phyloP scores from a whole-genome alignment of 2,113 vertebrate species.

The Galeopterus variegatus region DNA sequence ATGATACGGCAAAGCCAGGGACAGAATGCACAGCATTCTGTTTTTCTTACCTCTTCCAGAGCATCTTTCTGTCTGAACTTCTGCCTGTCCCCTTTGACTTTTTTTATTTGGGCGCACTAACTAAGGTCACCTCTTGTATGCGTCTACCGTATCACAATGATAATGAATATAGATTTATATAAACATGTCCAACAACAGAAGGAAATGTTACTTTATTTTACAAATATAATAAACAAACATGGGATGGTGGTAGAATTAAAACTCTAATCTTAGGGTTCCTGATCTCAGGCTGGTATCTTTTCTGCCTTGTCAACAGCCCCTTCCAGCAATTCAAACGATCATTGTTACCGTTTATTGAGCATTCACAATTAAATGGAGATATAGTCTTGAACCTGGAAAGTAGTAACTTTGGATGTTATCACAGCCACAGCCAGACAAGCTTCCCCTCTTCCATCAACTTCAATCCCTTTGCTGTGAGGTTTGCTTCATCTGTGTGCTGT shows the following conservation, averaged over 20 bases:
- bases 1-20: neutral
- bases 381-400: neutral
- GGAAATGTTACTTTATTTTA: neutral
- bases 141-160: neutral
- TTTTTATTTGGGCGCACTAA: neutral
- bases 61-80: neutral
- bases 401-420: neutral
- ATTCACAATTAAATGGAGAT: neutral
- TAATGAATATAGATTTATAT: neutral
- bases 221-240: slow-evolving; percentile 26
- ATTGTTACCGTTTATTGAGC: neutral
- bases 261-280: neutral
- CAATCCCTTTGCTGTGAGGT: neutral
- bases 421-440: neutral
- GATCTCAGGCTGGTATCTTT: neutral
- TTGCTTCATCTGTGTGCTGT: neutral
- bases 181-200: neutral
- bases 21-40: neutral
- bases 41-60: neutral
- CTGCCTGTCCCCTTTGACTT: neutral
- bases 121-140: neutral
- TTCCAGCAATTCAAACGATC: neutral
- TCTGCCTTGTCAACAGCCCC: neutral
- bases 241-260: neutral
- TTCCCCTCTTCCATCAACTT: neutral